These are phyloP conservation scores for Limosa lapponica DNA, from an alignment of 2,797 vertebrate species.

Conservation along the genomic window DNA sequence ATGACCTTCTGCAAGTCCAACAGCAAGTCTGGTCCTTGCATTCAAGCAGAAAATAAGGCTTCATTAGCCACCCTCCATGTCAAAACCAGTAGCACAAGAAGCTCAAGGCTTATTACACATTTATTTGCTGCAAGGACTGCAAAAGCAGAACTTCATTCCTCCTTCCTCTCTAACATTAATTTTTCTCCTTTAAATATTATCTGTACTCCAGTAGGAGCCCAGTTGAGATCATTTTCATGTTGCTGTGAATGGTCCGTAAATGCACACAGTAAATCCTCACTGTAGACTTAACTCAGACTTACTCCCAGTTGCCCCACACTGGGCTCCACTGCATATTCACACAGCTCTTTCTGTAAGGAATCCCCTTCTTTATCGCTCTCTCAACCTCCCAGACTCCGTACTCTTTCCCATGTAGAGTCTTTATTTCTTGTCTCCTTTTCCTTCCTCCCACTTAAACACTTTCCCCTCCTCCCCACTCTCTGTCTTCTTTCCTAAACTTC, in stretches of 20 bases:
- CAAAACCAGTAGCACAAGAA: slow-evolving; percentile 1
- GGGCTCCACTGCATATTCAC: not conserved
- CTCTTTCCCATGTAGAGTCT: not conserved
- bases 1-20: slow-evolving; percentile 22
- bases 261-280: not conserved
- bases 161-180: not conserved
- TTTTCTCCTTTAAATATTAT: not conserved
- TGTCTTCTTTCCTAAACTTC: not conserved
- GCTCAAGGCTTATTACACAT: not conserved
- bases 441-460: not conserved
- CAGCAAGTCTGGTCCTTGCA: not conserved
- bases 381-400: not conserved
- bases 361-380: not conserved
- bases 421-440: not conserved
- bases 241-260: not conserved
- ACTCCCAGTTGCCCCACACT: not conserved
- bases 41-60: slow-evolving; percentile 44
- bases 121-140: not conserved
- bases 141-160: not conserved
- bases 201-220: not conserved
- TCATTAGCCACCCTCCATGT: not conserved
- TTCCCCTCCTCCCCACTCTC: not conserved
- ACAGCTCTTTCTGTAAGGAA: not conserved
- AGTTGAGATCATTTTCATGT: not conserved
- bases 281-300: not conserved